Percentiles rank a stretch among this genome's conserved stretches.
Conservation (phyloP, 2,797 vertebrate species). For the Mormyrus hasselquistii region DNA sequence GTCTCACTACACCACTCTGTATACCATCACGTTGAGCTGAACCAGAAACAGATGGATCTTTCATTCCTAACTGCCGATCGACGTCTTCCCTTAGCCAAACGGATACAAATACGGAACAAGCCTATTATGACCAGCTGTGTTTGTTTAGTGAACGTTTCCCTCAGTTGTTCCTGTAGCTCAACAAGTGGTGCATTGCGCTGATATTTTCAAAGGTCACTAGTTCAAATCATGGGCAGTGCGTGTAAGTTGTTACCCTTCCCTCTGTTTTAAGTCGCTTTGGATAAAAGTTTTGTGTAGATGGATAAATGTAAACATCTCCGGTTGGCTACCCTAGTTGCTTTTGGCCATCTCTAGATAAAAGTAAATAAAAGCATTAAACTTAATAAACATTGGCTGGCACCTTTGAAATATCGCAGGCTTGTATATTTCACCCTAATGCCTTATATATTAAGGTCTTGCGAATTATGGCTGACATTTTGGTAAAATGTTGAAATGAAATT, state of each 20-base stretch:
- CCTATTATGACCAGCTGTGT: neutral
- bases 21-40: neutral
- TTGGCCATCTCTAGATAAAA: neutral
- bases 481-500: neutral
- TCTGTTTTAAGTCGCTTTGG: neutral
- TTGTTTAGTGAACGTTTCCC: neutral
- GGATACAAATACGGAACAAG: neutral
- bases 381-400: neutral
- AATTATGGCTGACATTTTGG: conserved; percentile 1
- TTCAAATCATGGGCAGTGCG: neutral
- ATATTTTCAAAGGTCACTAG: neutral
- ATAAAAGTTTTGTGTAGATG: neutral
- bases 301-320: neutral
- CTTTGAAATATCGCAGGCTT: neutral
- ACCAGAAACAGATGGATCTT: neutral
- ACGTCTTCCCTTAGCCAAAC: neutral
- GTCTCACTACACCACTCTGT: neutral
- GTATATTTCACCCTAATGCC: neutral
- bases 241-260: neutral
- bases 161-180: neutral
- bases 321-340: neutral
- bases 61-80: neutral
- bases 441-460: neutral
- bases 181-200: neutral
- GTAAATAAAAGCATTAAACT: conserved; percentile 10